Evolutionary conservation across 2,888 invertebrate genomes (phyloP).

Genomic region (Tribolium freemani): DNA sequence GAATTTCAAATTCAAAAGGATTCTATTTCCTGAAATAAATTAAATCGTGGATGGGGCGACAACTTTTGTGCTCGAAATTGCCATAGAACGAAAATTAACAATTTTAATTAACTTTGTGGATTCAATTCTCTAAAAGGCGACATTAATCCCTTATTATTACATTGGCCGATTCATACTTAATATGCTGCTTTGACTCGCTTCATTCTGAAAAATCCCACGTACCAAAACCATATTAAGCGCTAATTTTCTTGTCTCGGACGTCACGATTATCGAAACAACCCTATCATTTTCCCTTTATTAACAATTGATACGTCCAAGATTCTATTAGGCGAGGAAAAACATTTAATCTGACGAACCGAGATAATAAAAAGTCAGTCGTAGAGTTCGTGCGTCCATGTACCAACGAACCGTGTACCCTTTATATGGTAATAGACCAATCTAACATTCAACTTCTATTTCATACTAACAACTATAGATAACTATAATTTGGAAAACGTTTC

Average conservation of each 20-base stretch:
- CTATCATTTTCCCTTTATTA: conserved; percentile 32
- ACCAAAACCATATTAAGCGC: conserved; percentile 5
- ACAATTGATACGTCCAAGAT: conserved; percentile 34
- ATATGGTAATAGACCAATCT: conserved; percentile 29
- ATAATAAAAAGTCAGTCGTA: conserved; percentile 11
- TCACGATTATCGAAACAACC: conserved; percentile 31
- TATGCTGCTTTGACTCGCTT: neutral
- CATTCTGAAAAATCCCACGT: conserved; percentile 22
- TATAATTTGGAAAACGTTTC: conserved; percentile 45
- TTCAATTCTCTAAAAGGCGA: conserved; percentile 44
- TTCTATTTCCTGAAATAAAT: conserved; percentile 54
- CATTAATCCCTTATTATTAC: conserved; percentile 26
- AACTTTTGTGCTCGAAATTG: conserved; percentile 52
- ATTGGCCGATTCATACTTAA: conserved; percentile 17
- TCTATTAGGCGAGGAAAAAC: conserved; percentile 21
- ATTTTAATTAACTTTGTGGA: conserved; percentile 57
- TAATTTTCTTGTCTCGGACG: conserved; percentile 32
- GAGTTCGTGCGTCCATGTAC: conserved; percentile 22
- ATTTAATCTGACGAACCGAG: neutral
- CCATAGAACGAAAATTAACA: conserved; percentile 51
- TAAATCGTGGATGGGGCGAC: conserved; percentile 49
- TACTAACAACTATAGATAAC: conserved; percentile 27
- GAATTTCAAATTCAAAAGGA: conserved; percentile 53
- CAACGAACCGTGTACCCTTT: neutral
- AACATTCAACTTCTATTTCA: conserved; percentile 21